phyloP scores from a whole-genome alignment of 2,888 invertebrate genomes.

The Branchipolynoe longqiensis region DNA sequence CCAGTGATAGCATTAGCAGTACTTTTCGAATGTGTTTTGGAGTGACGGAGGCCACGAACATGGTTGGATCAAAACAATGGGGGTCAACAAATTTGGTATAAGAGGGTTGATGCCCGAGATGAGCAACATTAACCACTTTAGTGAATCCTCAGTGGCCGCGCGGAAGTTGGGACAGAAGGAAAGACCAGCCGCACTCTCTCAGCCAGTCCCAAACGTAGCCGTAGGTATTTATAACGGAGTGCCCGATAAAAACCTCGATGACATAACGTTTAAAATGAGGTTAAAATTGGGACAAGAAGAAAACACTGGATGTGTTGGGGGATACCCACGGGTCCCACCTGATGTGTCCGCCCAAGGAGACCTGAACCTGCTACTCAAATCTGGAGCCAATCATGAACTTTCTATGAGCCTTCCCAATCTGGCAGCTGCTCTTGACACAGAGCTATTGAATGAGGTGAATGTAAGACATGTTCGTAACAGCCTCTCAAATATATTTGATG shows the following conservation, averaged over 20 bases:
- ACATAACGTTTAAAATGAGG: constrained; percentile 11
- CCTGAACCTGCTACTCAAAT: constrained; percentile 15
- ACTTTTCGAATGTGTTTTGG: constrained; percentile 29
- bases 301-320: not conserved
- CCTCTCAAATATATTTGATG: constrained; percentile 50
- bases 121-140: constrained; percentile 23
- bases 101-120: constrained; percentile 42
- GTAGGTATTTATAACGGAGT: constrained; percentile 1
- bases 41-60: constrained; percentile 15
- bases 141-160: constrained; percentile 30
- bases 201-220: not conserved
- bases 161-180: not conserved
- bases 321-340: not conserved
- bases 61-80: constrained; percentile 59
- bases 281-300: constrained; percentile 25
- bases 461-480: constrained; percentile 53
- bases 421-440: constrained; percentile 33
- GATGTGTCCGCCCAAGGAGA: not conserved
- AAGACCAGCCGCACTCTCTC: not conserved
- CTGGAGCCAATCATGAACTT: constrained; percentile 54
- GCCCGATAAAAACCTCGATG: not conserved
- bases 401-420: constrained; percentile 62
- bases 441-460: constrained; percentile 48
- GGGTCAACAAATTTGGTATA: constrained; percentile 57
- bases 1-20: not conserved